A percentile compares a stretch with the other conserved stretches of the same genome.
These are phyloP conservation scores for Drosophila picticornis DNA, from an alignment of 2,888 invertebrate genomes.

Conservation along the genomic window DNA sequence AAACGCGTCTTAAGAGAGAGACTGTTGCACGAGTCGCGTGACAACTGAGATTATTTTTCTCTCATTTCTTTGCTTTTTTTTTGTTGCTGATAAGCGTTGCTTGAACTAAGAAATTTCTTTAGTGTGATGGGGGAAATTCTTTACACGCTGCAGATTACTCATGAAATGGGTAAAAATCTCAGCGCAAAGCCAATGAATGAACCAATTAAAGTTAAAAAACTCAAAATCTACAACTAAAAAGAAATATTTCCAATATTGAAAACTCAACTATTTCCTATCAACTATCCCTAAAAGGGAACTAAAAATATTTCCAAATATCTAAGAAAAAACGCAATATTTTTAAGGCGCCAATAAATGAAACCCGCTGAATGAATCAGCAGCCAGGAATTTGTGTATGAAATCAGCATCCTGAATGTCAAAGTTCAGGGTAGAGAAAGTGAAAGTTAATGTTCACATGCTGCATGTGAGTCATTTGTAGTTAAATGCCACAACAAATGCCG, in stretches of 20 bases:
- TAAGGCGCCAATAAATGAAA: background rate
- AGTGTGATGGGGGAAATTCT: background rate
- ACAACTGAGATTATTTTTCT: background rate
- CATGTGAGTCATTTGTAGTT: constrained; percentile 71
- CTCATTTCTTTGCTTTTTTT: background rate
- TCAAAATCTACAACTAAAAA: no score
- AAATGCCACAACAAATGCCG: constrained; percentile 75
- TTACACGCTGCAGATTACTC: background rate
- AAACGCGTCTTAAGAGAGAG: constrained; percentile 5
- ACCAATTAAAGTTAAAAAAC: no score
- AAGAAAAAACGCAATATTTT: background rate
- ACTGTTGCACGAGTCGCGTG: constrained; percentile 38
- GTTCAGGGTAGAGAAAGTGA: constrained; percentile 58
- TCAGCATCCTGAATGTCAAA: constrained; percentile 65
- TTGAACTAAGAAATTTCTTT: background rate
- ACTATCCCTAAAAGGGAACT: background rate
- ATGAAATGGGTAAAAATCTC: background rate
- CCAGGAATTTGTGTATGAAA: constrained; percentile 38
- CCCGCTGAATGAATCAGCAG: constrained; percentile 52
- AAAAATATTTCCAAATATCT: no score
- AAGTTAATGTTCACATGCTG: constrained; percentile 54
- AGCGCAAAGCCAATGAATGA: background rate
- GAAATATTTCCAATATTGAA: no score
- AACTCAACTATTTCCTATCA: background rate
- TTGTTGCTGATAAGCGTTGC: background rate